Evolutionary conservation across 2,113 vertebrate species (phyloP).

Genomic region (Psophia crepitans): DNA sequence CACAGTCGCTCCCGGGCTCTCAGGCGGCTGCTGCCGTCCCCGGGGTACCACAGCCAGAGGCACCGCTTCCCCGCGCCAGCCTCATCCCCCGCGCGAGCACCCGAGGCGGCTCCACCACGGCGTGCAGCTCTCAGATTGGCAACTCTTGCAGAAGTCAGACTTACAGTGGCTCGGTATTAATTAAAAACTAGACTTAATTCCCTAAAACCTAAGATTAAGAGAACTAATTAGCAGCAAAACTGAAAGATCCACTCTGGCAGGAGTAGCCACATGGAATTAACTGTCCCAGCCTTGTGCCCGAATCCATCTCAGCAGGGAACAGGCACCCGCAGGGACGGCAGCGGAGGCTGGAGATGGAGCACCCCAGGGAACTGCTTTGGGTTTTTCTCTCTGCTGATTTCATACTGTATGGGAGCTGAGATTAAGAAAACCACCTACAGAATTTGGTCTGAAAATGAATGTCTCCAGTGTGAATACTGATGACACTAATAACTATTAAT

Average conservation of each 20-base stretch:
- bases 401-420: neutral
- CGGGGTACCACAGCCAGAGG: neutral
- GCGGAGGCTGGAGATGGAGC: neutral
- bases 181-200: neutral
- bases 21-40: neutral
- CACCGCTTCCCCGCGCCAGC: rapidly evolving
- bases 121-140: neutral
- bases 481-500: neutral
- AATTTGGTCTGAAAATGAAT: neutral
- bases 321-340: neutral
- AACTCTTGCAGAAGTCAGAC: neutral
- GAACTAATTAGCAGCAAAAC: neutral
- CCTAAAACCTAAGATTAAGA: neutral
- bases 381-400: neutral
- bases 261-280: neutral
- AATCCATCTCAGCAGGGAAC: neutral
- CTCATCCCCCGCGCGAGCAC: neutral
- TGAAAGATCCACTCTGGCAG: neutral
- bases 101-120: rapidly evolving
- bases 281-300: rapidly evolving
- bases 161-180: neutral
- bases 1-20: neutral
- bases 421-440: neutral
- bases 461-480: neutral
- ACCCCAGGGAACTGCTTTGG: neutral